A percentile compares a stretch with the other conserved stretches of the same genome.
Conservation (phyloP, 2,797 vertebrate genomes). For the Simalia tracyae region DNA sequence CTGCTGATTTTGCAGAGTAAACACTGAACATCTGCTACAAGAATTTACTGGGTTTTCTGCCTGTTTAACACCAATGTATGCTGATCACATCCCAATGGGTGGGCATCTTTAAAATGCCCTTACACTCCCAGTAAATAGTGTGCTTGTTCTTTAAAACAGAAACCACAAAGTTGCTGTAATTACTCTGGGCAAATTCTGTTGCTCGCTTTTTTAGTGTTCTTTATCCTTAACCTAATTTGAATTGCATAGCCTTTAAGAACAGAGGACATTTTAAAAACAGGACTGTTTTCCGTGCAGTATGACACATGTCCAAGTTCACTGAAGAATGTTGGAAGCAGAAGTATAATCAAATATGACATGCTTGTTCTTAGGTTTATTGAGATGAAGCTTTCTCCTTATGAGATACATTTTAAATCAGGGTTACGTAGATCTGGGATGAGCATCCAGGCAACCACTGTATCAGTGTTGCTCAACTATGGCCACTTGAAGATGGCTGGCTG, state of each 20-base stretch:
- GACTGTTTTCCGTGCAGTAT: background rate
- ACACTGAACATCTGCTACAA: background rate
- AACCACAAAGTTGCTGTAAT: background rate
- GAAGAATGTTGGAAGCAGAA: background rate
- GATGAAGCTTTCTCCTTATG: background rate
- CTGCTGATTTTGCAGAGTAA: constrained; percentile 18
- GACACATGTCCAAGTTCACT: background rate
- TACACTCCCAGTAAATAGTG: background rate
- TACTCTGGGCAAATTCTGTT: background rate
- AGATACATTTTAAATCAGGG: background rate
- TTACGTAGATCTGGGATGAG: background rate
- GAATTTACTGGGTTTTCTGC: constrained; percentile 14
- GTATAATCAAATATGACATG: background rate
- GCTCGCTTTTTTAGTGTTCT: background rate
- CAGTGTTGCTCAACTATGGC: no score
- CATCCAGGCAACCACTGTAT: background rate
- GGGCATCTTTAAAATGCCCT: background rate
- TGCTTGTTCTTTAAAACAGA: constrained; percentile 21
- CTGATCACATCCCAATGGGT: background rate
- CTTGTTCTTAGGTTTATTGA: background rate
- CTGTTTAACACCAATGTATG: background rate
- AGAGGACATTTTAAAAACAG: background rate
- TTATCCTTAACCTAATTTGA: background rate
- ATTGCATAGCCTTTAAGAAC: background rate
- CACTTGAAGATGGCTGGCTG: no score